Conservation (phyloP, 2,797 vertebrate species). For the Spinus pinus region DNA sequence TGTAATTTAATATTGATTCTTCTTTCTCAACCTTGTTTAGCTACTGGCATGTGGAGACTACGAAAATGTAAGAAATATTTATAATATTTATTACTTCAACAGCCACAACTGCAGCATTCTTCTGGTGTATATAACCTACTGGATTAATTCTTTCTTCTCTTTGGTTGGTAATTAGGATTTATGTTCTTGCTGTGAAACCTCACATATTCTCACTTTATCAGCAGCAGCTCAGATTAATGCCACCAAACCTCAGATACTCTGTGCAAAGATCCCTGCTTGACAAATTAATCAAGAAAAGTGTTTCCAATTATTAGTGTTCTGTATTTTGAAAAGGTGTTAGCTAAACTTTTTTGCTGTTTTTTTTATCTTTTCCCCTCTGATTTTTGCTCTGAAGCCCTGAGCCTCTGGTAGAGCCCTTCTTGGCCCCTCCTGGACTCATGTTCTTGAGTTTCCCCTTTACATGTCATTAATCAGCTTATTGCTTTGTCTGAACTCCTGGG, state of each 20-base stretch:
- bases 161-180: slow-evolving; percentile 33
- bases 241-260: not conserved
- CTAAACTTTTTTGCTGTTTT: fast-evolving
- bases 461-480: not conserved
- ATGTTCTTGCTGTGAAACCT: slow-evolving; percentile 1
- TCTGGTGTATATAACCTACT: not conserved
- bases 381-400: not conserved
- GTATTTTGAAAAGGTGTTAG: not conserved
- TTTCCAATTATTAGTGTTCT: not conserved
- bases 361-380: not conserved
- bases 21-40: slow-evolving; percentile 8
- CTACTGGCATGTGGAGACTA: not conserved
- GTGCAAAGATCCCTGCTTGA: not conserved
- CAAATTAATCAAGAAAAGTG: slow-evolving; percentile 10
- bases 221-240: not conserved
- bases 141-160: slow-evolving; percentile 21
- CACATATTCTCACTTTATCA: slow-evolving; percentile 17
- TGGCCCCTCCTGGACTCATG: not conserved
- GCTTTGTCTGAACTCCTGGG: not conserved
- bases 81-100: slow-evolving; percentile 21
- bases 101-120: not conserved
- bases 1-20: slow-evolving; percentile 57
- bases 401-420: not conserved
- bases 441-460: not conserved
- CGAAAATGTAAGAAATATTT: slow-evolving; percentile 28